phyloP scores from a whole-genome alignment of 2,888 invertebrate genomes.

The Scaptomyza flava region DNA sequence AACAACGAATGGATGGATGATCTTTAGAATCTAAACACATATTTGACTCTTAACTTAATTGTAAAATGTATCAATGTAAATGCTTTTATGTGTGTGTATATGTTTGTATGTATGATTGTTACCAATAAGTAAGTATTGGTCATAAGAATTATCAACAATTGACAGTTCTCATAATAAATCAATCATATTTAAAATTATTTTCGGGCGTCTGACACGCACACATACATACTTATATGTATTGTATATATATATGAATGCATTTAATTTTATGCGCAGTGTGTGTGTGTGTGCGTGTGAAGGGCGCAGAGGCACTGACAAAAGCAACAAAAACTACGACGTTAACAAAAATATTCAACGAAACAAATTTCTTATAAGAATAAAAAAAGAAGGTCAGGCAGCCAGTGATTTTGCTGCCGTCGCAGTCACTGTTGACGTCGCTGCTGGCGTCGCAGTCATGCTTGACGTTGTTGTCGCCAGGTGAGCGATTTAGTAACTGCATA shows the following conservation, averaged over 20 bases:
- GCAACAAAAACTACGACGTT: slow-evolving; percentile 53
- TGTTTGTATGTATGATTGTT: slow-evolving; percentile 1
- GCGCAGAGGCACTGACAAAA: slow-evolving; percentile 37
- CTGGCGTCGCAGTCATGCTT: slow-evolving; percentile 19
- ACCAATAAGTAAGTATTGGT: slow-evolving; percentile 13
- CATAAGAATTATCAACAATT: slow-evolving; percentile 38
- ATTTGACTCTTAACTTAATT: background rate
- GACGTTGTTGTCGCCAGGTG: slow-evolving; percentile 34
- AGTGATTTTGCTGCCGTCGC: slow-evolving; percentile 14
- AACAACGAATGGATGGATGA: too few species aligned
- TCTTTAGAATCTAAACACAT: too few species aligned
- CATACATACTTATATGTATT: too few species aligned
- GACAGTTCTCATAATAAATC: slow-evolving; percentile 45
- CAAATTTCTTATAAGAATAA: slow-evolving; percentile 49
- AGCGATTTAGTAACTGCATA: slow-evolving; percentile 54
- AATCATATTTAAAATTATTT: slow-evolving; percentile 38
- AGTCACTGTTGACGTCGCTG: background rate
- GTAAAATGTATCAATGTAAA: background rate
- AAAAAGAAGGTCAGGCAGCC: slow-evolving; percentile 58
- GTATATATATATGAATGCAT: background rate
- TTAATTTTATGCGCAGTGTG: too few species aligned
- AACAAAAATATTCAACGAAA: slow-evolving; percentile 45
- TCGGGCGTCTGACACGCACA: slow-evolving; percentile 33
- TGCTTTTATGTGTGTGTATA: background rate
- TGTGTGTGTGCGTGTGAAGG: slow-evolving; percentile 25